These are phyloP conservation scores for Orchesella flavescens DNA, from an alignment of 2,888 invertebrate genomes.

Conservation along the genomic window DNA sequence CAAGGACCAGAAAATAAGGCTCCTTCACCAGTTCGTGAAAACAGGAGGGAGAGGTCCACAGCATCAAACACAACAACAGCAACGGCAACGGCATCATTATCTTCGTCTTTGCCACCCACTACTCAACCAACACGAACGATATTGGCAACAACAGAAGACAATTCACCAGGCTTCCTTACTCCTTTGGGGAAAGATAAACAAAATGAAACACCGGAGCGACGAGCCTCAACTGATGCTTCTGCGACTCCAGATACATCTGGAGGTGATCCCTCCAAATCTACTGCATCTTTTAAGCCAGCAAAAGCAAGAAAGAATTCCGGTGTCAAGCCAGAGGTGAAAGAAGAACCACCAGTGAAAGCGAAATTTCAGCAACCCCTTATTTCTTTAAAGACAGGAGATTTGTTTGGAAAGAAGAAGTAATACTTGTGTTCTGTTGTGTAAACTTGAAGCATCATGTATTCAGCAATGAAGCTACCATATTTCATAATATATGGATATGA, in stretches of 20 bases:
- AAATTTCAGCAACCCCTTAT: conserved; percentile 61
- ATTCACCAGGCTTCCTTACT: background rate
- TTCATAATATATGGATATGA: too few species aligned
- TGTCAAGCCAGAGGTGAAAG: conserved; percentile 19
- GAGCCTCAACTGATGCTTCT: conserved; percentile 10
- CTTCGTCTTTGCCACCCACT: background rate
- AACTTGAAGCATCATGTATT: too few species aligned
- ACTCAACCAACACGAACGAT: background rate
- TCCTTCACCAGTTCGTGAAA: background rate
- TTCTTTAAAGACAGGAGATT: conserved; percentile 48
- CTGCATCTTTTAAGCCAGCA: background rate
- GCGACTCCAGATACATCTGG: conserved; percentile 25
- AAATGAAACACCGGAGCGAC: background rate
- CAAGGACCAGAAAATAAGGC: conserved; percentile 35
- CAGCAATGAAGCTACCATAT: too few species aligned
- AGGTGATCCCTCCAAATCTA: background rate
- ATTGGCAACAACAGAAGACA: background rate
- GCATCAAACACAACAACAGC: background rate
- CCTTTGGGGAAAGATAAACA: conserved; percentile 1
- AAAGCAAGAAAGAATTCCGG: conserved; percentile 20
- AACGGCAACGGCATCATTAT: background rate
- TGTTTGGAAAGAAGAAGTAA: conserved; percentile 44
- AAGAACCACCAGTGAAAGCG: conserved; percentile 27
- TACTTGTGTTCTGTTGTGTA: background rate
- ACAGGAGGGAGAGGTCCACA: background rate